Conservation (phyloP, 1,140 invertebrate species). For the Onthophagus taurus region DNA sequence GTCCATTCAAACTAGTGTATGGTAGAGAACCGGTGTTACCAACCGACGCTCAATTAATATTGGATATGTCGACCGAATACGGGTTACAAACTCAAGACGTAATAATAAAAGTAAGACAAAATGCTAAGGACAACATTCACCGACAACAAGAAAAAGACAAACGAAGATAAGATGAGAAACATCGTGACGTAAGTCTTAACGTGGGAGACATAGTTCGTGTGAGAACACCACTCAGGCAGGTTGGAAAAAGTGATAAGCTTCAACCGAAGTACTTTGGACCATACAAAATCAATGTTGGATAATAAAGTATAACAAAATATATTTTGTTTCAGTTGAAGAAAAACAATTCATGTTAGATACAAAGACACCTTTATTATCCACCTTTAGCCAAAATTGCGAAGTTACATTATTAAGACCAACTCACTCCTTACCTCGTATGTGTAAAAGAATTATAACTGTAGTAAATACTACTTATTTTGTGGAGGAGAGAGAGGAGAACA, state of each 20-base stretch:
- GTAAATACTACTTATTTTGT: no score
- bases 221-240: slow-evolving; percentile 12
- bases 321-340: no score
- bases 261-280: slow-evolving; percentile 13
- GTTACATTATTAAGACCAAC: no score
- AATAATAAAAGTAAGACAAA: neutral
- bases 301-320: no score
- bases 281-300: no score
- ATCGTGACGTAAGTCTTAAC: slow-evolving; percentile 4
- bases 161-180: slow-evolving; percentile 15
- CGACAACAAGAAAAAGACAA: slow-evolving; percentile 14
- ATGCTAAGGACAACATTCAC: slow-evolving; percentile 13
- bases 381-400: no score
- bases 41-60: slow-evolving; percentile 7
- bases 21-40: slow-evolving; percentile 13
- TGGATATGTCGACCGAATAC: neutral
- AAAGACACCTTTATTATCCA: no score
- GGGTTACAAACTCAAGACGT: neutral
- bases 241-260: slow-evolving; percentile 14
- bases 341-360: no score
- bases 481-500: no score
- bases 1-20: slow-evolving; percentile 14
- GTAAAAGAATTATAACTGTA: no score
- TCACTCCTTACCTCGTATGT: no score
- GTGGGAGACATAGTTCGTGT: slow-evolving; percentile 15